Percentiles rank a stretch among this genome's conserved stretches.
phyloP scores from a whole-genome alignment of 2,797 vertebrate species.

The Caiman crocodilus region DNA sequence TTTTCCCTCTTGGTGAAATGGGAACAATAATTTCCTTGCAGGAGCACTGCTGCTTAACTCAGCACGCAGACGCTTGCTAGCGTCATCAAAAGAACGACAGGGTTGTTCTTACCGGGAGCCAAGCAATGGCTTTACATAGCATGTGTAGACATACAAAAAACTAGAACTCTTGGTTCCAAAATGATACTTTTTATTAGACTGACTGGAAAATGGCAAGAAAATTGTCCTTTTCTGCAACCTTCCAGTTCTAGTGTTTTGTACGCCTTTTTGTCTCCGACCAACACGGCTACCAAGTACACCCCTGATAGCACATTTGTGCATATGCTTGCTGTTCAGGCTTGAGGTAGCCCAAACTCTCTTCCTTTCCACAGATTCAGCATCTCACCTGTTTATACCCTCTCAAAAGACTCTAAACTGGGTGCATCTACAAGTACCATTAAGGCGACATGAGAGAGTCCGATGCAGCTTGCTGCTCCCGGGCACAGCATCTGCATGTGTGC shows the following conservation, averaged over 20 bases:
- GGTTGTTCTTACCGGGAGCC: not conserved
- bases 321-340: not conserved
- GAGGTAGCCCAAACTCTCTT: not conserved
- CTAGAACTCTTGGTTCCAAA: not conserved
- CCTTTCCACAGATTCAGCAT: not conserved
- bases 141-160: not conserved
- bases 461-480: no score
- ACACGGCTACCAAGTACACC: no score
- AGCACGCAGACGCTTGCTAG: no score
- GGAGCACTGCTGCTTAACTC: not conserved
- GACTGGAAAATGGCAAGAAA: not conserved
- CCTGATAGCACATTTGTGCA: not conserved
- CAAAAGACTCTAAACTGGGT: not conserved
- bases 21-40: not conserved
- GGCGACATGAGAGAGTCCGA: no score
- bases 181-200: not conserved
- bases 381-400: not conserved
- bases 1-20: not conserved
- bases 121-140: not conserved
- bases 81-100: not conserved
- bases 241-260: not conserved
- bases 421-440: no score
- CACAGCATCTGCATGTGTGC: no score
- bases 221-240: not conserved
- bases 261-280: no score